Percentiles rank a stretch among this genome's conserved stretches.
These are phyloP conservation scores for Polyommatus iphigenia DNA, from an alignment of 2,888 invertebrate genomes.

Conservation along the genomic window DNA sequence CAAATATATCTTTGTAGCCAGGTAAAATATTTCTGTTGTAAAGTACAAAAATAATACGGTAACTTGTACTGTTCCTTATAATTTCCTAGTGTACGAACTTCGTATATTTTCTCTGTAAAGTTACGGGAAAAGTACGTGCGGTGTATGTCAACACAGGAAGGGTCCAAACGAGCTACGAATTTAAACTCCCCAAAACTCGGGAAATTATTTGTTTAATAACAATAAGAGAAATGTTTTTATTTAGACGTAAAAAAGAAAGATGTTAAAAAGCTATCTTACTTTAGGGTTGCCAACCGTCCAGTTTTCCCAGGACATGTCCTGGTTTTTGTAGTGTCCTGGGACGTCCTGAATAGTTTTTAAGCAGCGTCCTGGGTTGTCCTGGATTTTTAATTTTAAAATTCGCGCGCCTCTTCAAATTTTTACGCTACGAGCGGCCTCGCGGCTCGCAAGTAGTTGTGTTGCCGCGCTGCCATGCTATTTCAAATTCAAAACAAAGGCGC, in stretches of 20 bases:
- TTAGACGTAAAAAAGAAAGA: not conserved
- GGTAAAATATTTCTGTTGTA: not conserved
- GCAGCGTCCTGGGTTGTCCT: too few relatives aligned
- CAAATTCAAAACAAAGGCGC: too few relatives aligned
- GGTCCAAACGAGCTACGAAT: slow-evolving; percentile 45
- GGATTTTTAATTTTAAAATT: too few relatives aligned
- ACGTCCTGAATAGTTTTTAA: too few relatives aligned
- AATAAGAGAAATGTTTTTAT: not conserved
- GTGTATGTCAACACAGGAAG: slow-evolving; percentile 44
- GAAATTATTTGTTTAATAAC: slow-evolving; percentile 18
- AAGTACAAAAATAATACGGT: slow-evolving; percentile 40
- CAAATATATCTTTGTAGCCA: not conserved
- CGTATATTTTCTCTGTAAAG: slow-evolving; percentile 46
- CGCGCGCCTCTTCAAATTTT: too few relatives aligned
- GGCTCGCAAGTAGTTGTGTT: too few relatives aligned
- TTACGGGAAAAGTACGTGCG: slow-evolving; percentile 53
- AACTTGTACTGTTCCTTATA: slow-evolving; percentile 44
- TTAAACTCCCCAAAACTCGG: slow-evolving; percentile 37
- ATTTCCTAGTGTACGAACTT: slow-evolving; percentile 45
- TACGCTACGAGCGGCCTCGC: too few relatives aligned
- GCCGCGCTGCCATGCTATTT: too few relatives aligned
- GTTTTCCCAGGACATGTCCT: too few relatives aligned
- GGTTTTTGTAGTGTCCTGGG: too few relatives aligned
- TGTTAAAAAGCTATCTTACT: too few relatives aligned
- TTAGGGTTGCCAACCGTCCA: too few relatives aligned